Base-by-base conservation (phyloP, 2,797 vertebrate genomes). In the Labeo calbasu region DNA sequence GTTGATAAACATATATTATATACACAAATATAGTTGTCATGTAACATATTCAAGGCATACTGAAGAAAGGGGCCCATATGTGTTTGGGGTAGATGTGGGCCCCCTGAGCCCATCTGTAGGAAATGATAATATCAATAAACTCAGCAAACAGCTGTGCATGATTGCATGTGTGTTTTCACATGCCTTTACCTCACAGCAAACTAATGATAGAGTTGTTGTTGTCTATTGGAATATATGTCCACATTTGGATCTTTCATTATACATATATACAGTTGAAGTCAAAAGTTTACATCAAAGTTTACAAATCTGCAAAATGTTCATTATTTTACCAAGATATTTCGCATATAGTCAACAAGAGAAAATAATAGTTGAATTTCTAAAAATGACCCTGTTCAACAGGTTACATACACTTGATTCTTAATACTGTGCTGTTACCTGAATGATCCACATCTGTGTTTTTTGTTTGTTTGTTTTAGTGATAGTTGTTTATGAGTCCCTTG, bases 1-100 rank as follows among this genome's bases (percentile, higher is more conserved):
- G 81, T 71, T 4, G 40, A 65, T 17, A 32, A 65, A 65, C 61
- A 65, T 17, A 65, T 15, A 65, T 65, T 65, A 32, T 65, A 65
- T 17, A 32, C 14, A 25, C 25, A 65, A 65, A 65, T 65, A 65
- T 65, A 61, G 21, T 14, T 69, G 50, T 78, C 61, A 61, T 55
- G 57, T 61, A 63, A 69, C 25, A 19, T 81, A 57, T 69, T 36
- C 76, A 43, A 5, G 50, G 55, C 5, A 28, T 46, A 69, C 65
- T 36, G 19, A 70, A 25, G 53, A 77, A 77, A 43, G 71, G 40
- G 63, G 63, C 65, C 79, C 43, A 53, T 7, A 25, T 68, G 63
- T n/a, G 70, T 75, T 73, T 32, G 5, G 12, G 51, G 68, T 83
- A 68, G 2, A 83, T 79, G 15, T 70, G 84, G 73, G 59, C 48